Evolutionary conservation across 2,113 vertebrate species (phyloP).

Genomic region (Coracopsis vasa): DNA sequence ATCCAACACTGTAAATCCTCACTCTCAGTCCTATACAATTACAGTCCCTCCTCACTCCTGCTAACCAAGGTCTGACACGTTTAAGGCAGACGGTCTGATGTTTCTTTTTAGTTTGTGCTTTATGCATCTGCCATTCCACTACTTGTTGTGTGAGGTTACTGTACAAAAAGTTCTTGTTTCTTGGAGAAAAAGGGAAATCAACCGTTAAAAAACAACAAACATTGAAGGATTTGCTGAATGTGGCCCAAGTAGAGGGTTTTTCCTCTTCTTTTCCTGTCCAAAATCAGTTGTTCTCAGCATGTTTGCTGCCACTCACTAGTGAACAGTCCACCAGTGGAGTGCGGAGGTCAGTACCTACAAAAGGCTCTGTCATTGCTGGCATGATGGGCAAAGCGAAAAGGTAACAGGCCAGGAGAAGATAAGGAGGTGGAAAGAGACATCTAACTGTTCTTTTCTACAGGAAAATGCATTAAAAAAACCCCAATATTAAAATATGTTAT

Average conservation of each 20-base stretch:
- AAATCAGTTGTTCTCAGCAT: neutral
- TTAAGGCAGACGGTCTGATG: neutral
- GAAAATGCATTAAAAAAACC: fast-evolving
- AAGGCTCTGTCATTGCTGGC: neutral
- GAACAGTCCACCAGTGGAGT: neutral
- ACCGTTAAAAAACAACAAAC: neutral
- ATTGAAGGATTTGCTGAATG: neutral
- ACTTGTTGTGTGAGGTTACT: neutral
- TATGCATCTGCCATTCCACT: neutral
- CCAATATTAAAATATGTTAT: neutral
- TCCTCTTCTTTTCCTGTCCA: neutral
- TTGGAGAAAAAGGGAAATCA: neutral
- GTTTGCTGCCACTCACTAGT: neutral
- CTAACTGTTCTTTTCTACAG: neutral
- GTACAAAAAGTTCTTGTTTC: neutral
- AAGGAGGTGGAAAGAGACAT: neutral
- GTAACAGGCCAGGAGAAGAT: neutral
- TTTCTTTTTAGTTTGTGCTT: neutral
- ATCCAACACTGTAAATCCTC: neutral
- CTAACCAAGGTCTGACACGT: fast-evolving
- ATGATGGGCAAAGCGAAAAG: neutral
- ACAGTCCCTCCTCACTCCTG: neutral
- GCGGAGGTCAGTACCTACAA: neutral
- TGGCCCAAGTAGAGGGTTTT: neutral
- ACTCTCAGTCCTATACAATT: neutral